Evolutionary conservation across 2,888 invertebrate species (phyloP), one percentile per base, ranked within the genome.

Genomic region (Ornithoptera alexandrae): DNA sequence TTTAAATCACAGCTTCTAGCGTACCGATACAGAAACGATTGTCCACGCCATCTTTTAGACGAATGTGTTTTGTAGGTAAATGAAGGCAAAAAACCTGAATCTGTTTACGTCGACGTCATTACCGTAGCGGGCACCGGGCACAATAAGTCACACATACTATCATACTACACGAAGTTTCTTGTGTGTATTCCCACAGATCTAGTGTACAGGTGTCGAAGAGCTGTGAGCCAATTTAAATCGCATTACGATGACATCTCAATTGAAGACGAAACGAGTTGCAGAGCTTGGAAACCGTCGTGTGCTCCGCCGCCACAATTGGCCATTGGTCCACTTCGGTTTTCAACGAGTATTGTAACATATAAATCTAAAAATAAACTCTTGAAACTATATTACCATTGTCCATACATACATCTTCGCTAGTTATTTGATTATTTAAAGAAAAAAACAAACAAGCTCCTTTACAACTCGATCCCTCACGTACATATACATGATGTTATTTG

Each of bases 191-290:
- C 81, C 80, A 82, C 80, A 78, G 78, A 79, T 79, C 70, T 71
- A 79, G 78, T 74, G 42, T 77, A 77, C 86, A 87, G 86, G 86
- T 89, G 88, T 86, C 87, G 87, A 84, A 81, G 80, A 77, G 81
- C 78, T 78, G 76, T 74, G 76, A 79, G 83, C 84, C 87, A 90
- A 90, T 92, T 91, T 90, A 91, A 90, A 91, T 85, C 88, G 83
- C 90, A 90, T 92, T 90, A 92, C 75, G 76, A 75, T 85, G 87
- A 90, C 89, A 89, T 90, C 91, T 91, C 90, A 89, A 91, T 91
- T 87, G 83, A 77, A 74, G 76, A 79, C 71, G 75, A 77, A 78
- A 78, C 79, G 72, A 69, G 74, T 71, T 79, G 39, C 74, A 71
- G 72, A 76, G 77, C 74, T 83, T 75, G 72, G 77, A 81, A 77